Conservation (phyloP, 2,888 invertebrate species). For the Hofmannophila pseudospretella region DNA sequence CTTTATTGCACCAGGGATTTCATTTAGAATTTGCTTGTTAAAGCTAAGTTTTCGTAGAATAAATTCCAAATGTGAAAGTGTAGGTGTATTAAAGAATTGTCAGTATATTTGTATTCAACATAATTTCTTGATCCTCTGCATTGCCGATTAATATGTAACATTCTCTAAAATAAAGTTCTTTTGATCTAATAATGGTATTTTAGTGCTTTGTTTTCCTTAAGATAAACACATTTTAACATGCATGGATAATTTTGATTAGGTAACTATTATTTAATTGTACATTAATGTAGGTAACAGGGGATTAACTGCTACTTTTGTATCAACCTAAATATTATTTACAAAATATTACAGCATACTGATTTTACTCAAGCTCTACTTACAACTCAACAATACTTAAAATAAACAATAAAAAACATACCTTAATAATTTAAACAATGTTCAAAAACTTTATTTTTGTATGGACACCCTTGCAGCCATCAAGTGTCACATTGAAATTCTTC, state of each 20-base stretch:
- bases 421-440: slow-evolving; percentile 19
- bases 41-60: slow-evolving; percentile 58
- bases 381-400: neutral
- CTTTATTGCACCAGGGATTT: slow-evolving; percentile 49
- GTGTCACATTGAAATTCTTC: slow-evolving; percentile 54
- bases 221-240: too few species aligned
- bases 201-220: too few species aligned
- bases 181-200: slow-evolving; percentile 58
- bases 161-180: slow-evolving; percentile 78
- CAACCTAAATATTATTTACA: too few species aligned
- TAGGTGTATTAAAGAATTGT: slow-evolving; percentile 68
- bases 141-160: slow-evolving; percentile 77
- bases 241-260: too few species aligned
- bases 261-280: too few species aligned
- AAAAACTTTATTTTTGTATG: slow-evolving; percentile 58
- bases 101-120: slow-evolving; percentile 71
- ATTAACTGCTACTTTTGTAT: too few species aligned
- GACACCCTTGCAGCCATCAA: slow-evolving; percentile 70
- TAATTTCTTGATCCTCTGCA: slow-evolving; percentile 74
- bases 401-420: neutral
- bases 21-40: slow-evolving; percentile 54
- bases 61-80: slow-evolving; percentile 64
- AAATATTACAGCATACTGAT: too few species aligned
- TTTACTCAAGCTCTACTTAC: too few species aligned
- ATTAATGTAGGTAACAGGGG: too few species aligned